A percentile compares a stretch with the other conserved stretches of the same genome.
These are phyloP conservation scores for Lasioglossum baleicum DNA, from an alignment of 1,140 invertebrate genomes.

Conservation along the genomic window DNA sequence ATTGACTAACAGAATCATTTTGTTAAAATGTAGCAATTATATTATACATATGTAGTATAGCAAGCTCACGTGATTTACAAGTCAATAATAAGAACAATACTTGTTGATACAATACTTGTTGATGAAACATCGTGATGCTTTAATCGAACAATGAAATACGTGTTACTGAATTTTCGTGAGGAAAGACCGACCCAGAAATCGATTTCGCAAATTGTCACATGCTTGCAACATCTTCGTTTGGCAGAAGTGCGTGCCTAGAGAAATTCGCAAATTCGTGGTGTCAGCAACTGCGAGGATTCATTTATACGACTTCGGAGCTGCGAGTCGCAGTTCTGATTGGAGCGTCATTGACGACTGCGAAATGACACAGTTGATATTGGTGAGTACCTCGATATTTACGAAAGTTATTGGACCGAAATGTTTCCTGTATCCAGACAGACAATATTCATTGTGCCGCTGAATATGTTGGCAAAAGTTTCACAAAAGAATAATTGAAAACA, in stretches of 20 bases:
- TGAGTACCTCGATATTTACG: slow-evolving; percentile 13
- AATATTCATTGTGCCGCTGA: no score
- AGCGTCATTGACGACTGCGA: neutral
- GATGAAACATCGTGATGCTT: neutral
- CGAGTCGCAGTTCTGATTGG: slow-evolving; percentile 25
- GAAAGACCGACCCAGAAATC: slow-evolving; percentile 2
- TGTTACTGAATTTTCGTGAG: neutral
- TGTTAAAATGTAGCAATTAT: no score
- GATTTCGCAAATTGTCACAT: neutral
- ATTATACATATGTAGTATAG: no score
- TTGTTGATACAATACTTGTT: no score
- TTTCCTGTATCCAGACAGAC: no score
- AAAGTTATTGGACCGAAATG: no score
- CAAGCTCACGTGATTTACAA: no score
- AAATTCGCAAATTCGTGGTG: slow-evolving; percentile 30
- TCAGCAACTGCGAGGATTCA: slow-evolving; percentile 45
- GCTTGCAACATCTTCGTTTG: neutral
- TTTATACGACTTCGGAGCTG: neutral
- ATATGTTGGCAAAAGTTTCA: no score
- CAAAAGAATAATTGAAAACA: no score
- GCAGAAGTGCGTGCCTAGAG: slow-evolving; percentile 10
- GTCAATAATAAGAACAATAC: neutral
- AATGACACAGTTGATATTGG: slow-evolving; percentile 12
- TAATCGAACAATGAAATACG: neutral
- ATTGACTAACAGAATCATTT: no score